These are phyloP conservation scores for Pterostichus niger DNA, from an alignment of 2,888 invertebrate genomes.

Conservation along the genomic window DNA sequence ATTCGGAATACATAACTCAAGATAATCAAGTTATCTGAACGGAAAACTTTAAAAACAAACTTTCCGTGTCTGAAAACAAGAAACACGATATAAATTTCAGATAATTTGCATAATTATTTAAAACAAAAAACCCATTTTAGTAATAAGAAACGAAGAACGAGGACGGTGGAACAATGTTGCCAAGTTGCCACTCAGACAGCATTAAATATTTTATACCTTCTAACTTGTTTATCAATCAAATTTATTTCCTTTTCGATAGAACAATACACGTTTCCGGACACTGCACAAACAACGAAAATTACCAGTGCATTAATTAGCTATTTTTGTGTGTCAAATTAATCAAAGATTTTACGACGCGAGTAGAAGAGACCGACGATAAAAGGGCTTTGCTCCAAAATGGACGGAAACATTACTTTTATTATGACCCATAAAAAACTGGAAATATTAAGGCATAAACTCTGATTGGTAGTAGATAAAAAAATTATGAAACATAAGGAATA, in stretches of 20 bases:
- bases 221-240: background rate
- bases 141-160: slow-evolving; percentile 52
- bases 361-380: slow-evolving; percentile 12
- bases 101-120: slow-evolving; percentile 66
- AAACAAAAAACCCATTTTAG: slow-evolving; percentile 59
- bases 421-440: slow-evolving; percentile 49
- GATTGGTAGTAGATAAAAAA: slow-evolving; percentile 57
- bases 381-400: slow-evolving; percentile 21
- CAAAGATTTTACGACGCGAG: slow-evolving; percentile 15
- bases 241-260: background rate
- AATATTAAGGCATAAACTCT: slow-evolving; percentile 58
- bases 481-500: slow-evolving; percentile 47
- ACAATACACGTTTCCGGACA: background rate
- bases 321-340: background rate
- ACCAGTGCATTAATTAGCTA: slow-evolving; percentile 30
- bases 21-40: slow-evolving; percentile 65
- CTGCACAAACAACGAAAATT: background rate
- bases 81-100: slow-evolving; percentile 64
- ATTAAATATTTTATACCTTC: slow-evolving; percentile 13
- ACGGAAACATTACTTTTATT: slow-evolving; percentile 63
- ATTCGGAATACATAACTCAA: slow-evolving; percentile 64
- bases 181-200: background rate
- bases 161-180: background rate
- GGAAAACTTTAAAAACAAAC: slow-evolving; percentile 61
- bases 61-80: slow-evolving; percentile 56